Conservation (phyloP, 2,888 invertebrate species). For the Ecdyonurus torrentis region DNA sequence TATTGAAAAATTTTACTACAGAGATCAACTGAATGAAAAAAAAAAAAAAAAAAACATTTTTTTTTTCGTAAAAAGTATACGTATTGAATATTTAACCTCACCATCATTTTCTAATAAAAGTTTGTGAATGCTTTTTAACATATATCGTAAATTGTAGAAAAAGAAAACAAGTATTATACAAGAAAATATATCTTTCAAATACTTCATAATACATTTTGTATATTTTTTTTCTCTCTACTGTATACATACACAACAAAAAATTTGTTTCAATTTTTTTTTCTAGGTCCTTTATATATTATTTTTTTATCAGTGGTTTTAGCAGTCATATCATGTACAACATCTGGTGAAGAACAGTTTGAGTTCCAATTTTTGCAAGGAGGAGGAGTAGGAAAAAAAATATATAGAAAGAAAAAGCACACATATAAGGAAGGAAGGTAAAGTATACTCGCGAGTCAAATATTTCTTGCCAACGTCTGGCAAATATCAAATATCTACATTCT, state of each 20-base stretch:
- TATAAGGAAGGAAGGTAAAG: background rate
- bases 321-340: background rate
- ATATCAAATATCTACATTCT: background rate
- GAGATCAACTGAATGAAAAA: no score
- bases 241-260: background rate
- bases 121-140: no score
- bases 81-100: no score
- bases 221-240: background rate
- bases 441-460: background rate
- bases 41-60: no score
- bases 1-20: no score
- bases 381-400: no score
- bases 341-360: background rate
- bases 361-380: background rate
- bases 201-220: background rate
- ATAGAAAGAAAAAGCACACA: background rate
- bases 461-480: background rate
- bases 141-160: no score
- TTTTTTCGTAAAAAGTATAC: no score
- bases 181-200: background rate
- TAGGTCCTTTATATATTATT: background rate
- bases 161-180: background rate
- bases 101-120: no score
- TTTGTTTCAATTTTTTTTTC: background rate
- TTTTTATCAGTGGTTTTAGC: background rate